Percentiles rank a stretch among this genome's conserved stretches.
Conservation (phyloP, 2,113 vertebrate genomes). For the Apteryx mantelli region DNA sequence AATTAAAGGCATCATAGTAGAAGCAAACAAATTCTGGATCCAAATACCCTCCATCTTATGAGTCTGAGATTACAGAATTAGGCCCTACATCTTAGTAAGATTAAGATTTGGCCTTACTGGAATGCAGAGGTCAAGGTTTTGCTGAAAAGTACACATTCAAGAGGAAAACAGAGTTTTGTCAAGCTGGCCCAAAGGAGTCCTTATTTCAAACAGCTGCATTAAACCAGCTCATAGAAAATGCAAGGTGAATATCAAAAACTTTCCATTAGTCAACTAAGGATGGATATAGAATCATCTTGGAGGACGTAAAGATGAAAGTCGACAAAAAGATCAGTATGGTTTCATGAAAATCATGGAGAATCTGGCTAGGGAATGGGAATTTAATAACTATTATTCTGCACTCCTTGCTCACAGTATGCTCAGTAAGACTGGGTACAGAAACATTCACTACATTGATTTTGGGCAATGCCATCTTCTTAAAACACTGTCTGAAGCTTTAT, state of each 20-base stretch:
- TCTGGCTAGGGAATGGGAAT: fast-evolving
- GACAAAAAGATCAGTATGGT: not conserved
- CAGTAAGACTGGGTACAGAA: not conserved
- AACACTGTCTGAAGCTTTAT: not conserved
- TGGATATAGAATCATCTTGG: not conserved
- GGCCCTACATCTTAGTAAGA: not conserved
- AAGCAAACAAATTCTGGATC: not conserved
- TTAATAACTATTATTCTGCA: not conserved
- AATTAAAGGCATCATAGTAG: not conserved
- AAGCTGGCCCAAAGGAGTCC: not conserved
- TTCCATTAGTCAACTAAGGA: not conserved
- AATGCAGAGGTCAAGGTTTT: not conserved
- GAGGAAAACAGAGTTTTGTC: not conserved
- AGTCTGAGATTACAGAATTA: not conserved
- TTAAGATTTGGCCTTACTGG: not conserved
- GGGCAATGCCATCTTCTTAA: not conserved
- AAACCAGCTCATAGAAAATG: not conserved
- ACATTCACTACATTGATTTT: not conserved
- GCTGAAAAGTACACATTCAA: not conserved
- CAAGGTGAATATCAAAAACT: not conserved
- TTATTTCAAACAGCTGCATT: not conserved
- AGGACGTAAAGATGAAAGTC: not conserved
- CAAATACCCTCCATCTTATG: not conserved
- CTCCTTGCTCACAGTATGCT: not conserved
- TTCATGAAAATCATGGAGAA: not conserved